Conservation (phyloP, 2,797 vertebrate genomes). For the Catostomus latipinnis region DNA sequence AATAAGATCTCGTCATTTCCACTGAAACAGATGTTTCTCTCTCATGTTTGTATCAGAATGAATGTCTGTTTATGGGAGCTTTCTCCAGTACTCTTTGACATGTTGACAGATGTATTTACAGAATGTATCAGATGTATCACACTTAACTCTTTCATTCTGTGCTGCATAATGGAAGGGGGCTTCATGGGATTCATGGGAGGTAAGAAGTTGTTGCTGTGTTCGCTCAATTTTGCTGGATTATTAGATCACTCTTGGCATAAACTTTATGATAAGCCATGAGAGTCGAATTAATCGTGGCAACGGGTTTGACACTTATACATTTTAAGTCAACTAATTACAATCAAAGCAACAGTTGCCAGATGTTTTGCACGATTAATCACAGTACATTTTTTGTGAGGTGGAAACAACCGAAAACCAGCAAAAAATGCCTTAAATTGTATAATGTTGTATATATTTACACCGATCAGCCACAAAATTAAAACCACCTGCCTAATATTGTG, state of each 20-base stretch:
- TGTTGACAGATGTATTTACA: neutral
- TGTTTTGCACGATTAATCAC: no score
- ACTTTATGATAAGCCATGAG: neutral
- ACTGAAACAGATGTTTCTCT: neutral
- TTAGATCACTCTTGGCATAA: neutral
- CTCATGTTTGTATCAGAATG: neutral
- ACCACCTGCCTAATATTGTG: no score
- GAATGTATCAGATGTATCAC: neutral
- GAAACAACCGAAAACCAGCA: no score
- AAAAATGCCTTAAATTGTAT: no score
- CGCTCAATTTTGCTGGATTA: neutral
- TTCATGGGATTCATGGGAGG: conserved; percentile 91
- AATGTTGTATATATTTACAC: no score
- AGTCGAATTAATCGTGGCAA: neutral
- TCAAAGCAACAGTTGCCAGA: neutral
- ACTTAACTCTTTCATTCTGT: conserved; percentile 54
- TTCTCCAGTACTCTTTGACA: neutral
- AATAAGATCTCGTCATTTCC: no score
- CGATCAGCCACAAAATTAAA: no score
- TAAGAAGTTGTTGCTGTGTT: conserved; percentile 76
- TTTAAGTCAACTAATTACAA: neutral
- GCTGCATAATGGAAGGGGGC: conserved; percentile 78
- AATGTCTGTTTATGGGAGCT: conserved; percentile 1
- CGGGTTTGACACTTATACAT: neutral
- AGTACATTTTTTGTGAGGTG: no score